A percentile compares a stretch with the other conserved stretches of the same genome.
Evolutionary conservation across 2,888 invertebrate species (phyloP).

Genomic region (Leptopilina syphax): DNA sequence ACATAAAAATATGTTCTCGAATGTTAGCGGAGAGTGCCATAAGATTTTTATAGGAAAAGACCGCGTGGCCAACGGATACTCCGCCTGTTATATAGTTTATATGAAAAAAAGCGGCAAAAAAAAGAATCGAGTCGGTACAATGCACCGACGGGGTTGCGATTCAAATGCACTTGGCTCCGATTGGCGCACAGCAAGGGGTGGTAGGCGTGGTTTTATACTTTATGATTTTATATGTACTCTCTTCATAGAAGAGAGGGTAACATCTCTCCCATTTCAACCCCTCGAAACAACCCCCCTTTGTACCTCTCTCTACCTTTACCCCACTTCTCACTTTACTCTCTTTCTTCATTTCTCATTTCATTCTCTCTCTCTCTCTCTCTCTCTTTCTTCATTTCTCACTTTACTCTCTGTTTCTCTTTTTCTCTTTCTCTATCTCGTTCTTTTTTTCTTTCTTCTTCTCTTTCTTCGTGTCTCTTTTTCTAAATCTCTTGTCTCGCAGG

Average conservation of each 20-base stretch:
- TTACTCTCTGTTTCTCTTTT: constrained; percentile 35
- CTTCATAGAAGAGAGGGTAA: constrained; percentile 63
- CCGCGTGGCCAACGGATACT: constrained; percentile 57
- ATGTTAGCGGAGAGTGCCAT: not conserved
- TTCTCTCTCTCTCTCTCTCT: constrained; percentile 16
- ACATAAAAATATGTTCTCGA: constrained; percentile 58
- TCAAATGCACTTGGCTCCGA: constrained; percentile 72
- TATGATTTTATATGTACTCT: constrained; percentile 75
- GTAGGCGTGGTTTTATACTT: constrained; percentile 74
- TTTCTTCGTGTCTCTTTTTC: constrained; percentile 25
- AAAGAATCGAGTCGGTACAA: constrained; percentile 68
- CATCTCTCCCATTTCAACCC: constrained; percentile 45
- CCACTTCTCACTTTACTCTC: constrained; percentile 40
- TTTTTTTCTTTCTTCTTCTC: constrained; percentile 32
- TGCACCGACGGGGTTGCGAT: constrained; percentile 73
- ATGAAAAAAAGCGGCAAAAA: constrained; percentile 38
- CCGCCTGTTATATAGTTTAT: constrained; percentile 62
- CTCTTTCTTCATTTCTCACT: constrained; percentile 38
- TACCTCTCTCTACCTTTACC: constrained; percentile 37
- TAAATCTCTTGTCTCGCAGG: constrained; percentile 39
- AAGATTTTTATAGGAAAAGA: constrained; percentile 41
- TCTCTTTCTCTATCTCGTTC: not conserved
- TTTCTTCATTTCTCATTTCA: constrained; percentile 34
- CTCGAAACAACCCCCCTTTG: constrained; percentile 41
- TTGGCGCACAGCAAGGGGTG: constrained; percentile 71